phyloP scores from a whole-genome alignment of 1,140 invertebrate species.

The Trachelipus rathkii region DNA sequence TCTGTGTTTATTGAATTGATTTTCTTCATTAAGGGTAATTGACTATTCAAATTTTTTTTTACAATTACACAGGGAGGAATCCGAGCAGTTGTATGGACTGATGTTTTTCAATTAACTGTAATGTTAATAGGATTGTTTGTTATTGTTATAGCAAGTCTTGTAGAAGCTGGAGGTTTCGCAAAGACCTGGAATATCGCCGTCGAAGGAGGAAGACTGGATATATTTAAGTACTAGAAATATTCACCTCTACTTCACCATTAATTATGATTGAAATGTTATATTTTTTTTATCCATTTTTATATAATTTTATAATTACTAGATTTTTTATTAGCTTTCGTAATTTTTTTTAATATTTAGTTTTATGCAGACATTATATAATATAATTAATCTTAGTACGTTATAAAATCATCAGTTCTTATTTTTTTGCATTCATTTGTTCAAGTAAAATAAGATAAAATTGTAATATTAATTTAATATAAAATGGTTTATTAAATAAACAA shows the following conservation, averaged over 20 bases:
- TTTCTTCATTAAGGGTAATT: background rate
- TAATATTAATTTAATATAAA: no score
- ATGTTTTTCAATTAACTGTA: conserved; percentile 20
- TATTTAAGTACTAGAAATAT: conserved; percentile 44
- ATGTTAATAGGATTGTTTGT: conserved; percentile 22
- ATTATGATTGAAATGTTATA: no score
- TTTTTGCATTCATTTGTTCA: no score
- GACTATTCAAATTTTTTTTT: background rate
- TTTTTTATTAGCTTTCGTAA: no score
- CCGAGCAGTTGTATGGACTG: conserved; percentile 29
- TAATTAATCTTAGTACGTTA: no score
- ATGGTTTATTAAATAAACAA: no score
- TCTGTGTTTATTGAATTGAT: background rate
- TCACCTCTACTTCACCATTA: background rate
- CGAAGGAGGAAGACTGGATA: conserved; percentile 19
- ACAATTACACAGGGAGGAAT: conserved; percentile 18
- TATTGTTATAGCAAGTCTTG: background rate
- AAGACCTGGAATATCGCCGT: conserved; percentile 16
- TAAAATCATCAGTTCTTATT: no score
- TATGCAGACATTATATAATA: no score
- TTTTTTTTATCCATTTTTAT: no score
- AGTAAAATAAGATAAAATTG: no score
- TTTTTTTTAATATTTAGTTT: no score
- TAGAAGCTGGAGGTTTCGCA: conserved; percentile 18
- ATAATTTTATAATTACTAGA: no score